A percentile compares a stretch with the other conserved stretches of the same genome.
Evolutionary conservation across 2,797 vertebrate genomes (phyloP).

Genomic region (Dipus sagitta): DNA sequence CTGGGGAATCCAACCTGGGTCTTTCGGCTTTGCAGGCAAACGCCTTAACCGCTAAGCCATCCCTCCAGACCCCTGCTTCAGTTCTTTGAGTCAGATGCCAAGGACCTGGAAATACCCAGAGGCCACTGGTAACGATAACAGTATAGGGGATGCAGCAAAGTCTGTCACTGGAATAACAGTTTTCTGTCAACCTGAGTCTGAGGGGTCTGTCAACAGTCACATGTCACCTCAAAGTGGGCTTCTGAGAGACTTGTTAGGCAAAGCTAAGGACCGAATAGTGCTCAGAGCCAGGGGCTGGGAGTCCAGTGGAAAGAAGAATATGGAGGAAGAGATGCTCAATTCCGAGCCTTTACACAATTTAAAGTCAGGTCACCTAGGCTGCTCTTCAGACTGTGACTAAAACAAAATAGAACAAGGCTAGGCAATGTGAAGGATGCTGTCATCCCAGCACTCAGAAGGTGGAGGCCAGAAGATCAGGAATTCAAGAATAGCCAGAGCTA

Average conservation of each 20-base stretch:
- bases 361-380: neutral
- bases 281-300: neutral
- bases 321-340: neutral
- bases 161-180: neutral
- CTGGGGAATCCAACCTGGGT: too few species aligned
- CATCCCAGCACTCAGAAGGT: too few species aligned
- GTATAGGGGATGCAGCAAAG: neutral
- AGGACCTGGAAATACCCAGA: too few species aligned
- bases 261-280: too few species aligned
- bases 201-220: neutral
- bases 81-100: too few species aligned
- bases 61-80: too few species aligned
- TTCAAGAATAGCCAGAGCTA: too few species aligned
- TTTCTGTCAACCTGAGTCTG: neutral
- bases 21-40: too few species aligned
- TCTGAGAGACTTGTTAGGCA: neutral
- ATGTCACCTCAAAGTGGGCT: neutral
- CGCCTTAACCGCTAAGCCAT: too few species aligned
- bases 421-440: too few species aligned
- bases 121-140: neutral
- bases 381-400: neutral
- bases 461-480: too few species aligned
- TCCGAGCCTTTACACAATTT: neutral
- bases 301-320: neutral
- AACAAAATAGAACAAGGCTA: neutral